A percentile compares a stretch with the other conserved stretches of the same genome.
These are phyloP conservation scores for Chloebia gouldiae DNA, from an alignment of 2,113 vertebrate genomes.

Conservation along the genomic window DNA sequence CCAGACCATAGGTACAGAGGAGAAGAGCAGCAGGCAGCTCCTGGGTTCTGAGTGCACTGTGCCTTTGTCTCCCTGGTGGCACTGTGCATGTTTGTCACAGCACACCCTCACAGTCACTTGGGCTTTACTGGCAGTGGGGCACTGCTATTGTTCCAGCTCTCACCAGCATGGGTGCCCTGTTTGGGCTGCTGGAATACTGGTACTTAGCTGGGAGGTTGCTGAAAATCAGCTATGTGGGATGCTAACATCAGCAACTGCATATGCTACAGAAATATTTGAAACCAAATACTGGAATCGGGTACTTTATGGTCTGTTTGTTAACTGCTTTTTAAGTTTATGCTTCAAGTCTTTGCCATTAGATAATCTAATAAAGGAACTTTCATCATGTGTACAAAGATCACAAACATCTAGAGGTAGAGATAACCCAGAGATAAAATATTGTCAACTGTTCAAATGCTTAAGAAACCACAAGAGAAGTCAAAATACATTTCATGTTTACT, in stretches of 20 bases:
- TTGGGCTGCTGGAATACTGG: background rate
- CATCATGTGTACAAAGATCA: background rate
- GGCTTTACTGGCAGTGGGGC: background rate
- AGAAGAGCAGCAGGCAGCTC: background rate
- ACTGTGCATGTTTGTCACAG: background rate
- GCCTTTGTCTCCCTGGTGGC: background rate
- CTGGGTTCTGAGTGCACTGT: rapidly evolving
- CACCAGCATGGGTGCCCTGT: background rate
- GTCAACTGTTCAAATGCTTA: background rate
- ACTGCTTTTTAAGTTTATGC: background rate
- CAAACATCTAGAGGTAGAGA: background rate
- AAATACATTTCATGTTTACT: background rate
- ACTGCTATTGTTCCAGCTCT: background rate
- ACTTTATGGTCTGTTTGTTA: background rate
- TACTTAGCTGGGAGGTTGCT: background rate
- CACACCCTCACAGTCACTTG: background rate
- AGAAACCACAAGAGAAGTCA: background rate
- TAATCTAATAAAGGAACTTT: background rate
- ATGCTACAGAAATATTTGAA: background rate
- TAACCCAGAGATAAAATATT: background rate
- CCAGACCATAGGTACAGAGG: background rate
- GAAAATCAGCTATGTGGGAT: background rate
- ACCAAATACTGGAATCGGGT: background rate
- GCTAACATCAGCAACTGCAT: background rate
- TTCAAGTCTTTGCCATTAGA: background rate